Base-by-base conservation (phyloP, 2,888 invertebrate genomes). In the Agonopterix alstromeriana region DNA sequence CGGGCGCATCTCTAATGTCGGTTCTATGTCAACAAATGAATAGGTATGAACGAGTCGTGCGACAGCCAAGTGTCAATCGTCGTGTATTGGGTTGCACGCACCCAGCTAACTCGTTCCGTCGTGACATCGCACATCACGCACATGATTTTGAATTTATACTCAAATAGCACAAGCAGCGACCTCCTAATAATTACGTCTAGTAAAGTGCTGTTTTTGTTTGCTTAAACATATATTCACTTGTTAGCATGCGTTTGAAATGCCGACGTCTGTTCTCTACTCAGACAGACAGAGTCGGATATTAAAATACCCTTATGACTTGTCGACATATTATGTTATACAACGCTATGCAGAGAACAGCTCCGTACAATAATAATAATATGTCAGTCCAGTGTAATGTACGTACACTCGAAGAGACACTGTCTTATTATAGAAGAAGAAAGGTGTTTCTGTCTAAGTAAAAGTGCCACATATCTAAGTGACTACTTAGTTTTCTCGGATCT, bases 121-220 rank as follows among this genome's bases (percentile, higher is more conserved):
- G 74, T 76, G 73, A 72, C 72, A 57, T 61, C 65, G 61, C 63
- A 68, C 65, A 67, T 77, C 77, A 77, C 77, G 77, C 77, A 72
- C 65, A 63, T 71, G 59, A 69, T 43, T 43, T 43, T 17, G 43
- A 17, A 17, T 27, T 2, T 27, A 5, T 27, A 27, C 7, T 27
- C 3, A 27, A 27, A 27, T 27, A 27, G 27, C 27, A 27, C 27
- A 27, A 27, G 27, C 27, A 27, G 27, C 27, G 27, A 27, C 27
- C 27, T 27, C 27, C 27, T 27, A 27, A 27, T 27, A 27, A 27
- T 27, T 27, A 27, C 27, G 27, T 27, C 27, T 27, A 27, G 27
- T 27, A 27, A 27, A 27, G 27, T 27, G 27, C 27, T 27, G 27
- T 27, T 27, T 27, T 27, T 27, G 27, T 27, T 27, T 27, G 27